Conservation (phyloP, 2,888 invertebrate species). For the Parascotia fuliginaria region DNA sequence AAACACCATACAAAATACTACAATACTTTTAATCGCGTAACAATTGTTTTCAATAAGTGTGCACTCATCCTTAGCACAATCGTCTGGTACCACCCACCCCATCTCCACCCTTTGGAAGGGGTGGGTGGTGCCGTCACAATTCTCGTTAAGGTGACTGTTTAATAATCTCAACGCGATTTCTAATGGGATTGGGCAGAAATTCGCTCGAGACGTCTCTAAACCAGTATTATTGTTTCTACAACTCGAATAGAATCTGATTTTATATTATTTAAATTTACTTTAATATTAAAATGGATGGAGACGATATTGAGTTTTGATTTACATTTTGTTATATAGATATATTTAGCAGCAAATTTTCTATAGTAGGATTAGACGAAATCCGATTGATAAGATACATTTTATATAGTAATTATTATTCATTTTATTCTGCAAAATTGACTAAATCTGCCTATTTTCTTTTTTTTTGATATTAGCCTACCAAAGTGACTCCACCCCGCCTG, state of each 20-base stretch:
- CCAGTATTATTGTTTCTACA: conserved; percentile 59
- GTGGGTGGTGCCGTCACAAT: conserved; percentile 54
- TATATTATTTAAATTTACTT: conserved; percentile 41
- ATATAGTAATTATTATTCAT: too few relatives aligned
- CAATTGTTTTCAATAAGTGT: too few relatives aligned
- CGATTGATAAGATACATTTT: too few relatives aligned
- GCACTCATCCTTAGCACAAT: conserved; percentile 34
- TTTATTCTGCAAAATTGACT: too few relatives aligned
- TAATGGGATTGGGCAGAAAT: conserved; percentile 73
- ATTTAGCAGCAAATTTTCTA: too few relatives aligned
- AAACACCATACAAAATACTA: too few relatives aligned
- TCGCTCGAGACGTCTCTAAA: conserved; percentile 51
- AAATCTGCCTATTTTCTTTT: too few relatives aligned
- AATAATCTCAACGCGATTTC: conserved; percentile 76
- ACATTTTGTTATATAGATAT: background rate
- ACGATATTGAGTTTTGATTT: conserved; percentile 12
- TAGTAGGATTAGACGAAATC: too few relatives aligned
- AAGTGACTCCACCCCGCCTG: too few relatives aligned
- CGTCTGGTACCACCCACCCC: conserved; percentile 9
- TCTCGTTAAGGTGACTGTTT: conserved; percentile 77
- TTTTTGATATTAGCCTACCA: too few relatives aligned
- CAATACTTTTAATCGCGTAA: too few relatives aligned
- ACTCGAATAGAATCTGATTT: conserved; percentile 47
- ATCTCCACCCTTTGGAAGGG: conserved; percentile 22
- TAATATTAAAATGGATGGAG: conserved; percentile 42